A percentile compares a stretch with the other conserved stretches of the same genome.
Conservation (phyloP, 2,113 vertebrate species). For the Muscicapa adusta region DNA sequence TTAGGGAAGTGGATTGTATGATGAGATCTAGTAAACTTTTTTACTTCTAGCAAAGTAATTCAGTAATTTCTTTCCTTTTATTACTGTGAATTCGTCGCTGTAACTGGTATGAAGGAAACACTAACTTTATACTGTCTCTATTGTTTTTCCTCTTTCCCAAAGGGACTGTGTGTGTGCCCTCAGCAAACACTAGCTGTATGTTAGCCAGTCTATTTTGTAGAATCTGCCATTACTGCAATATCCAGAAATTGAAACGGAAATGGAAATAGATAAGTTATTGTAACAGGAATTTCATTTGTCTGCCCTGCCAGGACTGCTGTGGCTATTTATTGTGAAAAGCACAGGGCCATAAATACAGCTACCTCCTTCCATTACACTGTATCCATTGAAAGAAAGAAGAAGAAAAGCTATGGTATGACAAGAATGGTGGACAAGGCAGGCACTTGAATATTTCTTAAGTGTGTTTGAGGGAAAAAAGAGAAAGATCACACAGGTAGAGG, state of each 20-base stretch:
- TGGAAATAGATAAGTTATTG: background rate
- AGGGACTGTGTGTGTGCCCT: background rate
- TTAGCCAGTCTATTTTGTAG: background rate
- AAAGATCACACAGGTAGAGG: background rate
- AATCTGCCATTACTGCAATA: background rate
- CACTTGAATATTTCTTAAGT: background rate
- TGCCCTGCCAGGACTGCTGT: background rate
- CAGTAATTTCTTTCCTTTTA: background rate
- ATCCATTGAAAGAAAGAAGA: background rate
- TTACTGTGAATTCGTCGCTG: background rate
- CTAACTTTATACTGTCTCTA: background rate
- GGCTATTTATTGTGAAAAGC: background rate
- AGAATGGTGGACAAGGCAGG: background rate
- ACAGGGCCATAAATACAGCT: background rate
- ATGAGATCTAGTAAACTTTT: background rate
- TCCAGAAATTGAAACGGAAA: background rate
- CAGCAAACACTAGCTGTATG: background rate
- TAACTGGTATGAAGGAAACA: background rate
- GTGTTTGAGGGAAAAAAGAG: background rate
- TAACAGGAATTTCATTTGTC: background rate
- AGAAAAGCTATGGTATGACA: background rate
- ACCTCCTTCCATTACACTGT: background rate
- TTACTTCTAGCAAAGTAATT: background rate
- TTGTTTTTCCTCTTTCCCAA: background rate
- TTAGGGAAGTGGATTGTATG: background rate